Percentiles rank a stretch among this genome's conserved stretches.
Evolutionary conservation across 1,140 invertebrate genomes (phyloP).

Genomic region (Cydia fagiglandana): DNA sequence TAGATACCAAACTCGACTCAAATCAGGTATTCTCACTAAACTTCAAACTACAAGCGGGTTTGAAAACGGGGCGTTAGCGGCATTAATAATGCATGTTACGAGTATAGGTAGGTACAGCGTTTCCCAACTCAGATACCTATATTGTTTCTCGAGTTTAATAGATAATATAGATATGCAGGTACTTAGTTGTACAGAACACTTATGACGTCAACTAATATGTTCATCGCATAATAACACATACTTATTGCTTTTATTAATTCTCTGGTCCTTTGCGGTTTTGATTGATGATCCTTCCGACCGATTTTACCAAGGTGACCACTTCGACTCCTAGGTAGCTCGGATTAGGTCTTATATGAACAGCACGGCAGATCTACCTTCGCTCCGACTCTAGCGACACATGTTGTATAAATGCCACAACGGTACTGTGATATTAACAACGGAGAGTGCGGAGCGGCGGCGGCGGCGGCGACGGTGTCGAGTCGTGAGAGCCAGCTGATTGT

Average conservation of each 20-base stretch:
- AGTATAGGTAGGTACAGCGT: not conserved
- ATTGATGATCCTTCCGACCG: too few relatives aligned
- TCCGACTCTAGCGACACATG: too few relatives aligned
- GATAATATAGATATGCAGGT: not conserved
- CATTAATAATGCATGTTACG: not conserved
- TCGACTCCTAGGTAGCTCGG: too few relatives aligned
- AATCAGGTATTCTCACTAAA: conserved; percentile 6
- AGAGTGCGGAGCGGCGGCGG: conserved; percentile 7
- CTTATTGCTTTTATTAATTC: too few relatives aligned
- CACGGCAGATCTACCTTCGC: too few relatives aligned
- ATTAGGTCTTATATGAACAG: too few relatives aligned
- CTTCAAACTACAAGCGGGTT: not conserved
- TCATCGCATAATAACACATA: not conserved
- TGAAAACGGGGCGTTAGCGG: conserved; percentile 3
- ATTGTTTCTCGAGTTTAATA: not conserved
- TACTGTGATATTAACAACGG: conserved; percentile 12
- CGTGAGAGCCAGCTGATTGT: conserved; percentile 14
- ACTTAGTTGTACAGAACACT: too few relatives aligned
- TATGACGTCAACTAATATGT: not conserved
- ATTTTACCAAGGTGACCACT: too few relatives aligned
- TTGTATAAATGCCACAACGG: not conserved
- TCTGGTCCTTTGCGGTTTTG: not conserved
- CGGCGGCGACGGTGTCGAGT: not conserved
- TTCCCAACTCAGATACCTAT: not conserved
- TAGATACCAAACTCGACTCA: not conserved